Conservation (phyloP, 37 sponge, comb jelly and placozoan species). For the Agelas oroides region DNA sequence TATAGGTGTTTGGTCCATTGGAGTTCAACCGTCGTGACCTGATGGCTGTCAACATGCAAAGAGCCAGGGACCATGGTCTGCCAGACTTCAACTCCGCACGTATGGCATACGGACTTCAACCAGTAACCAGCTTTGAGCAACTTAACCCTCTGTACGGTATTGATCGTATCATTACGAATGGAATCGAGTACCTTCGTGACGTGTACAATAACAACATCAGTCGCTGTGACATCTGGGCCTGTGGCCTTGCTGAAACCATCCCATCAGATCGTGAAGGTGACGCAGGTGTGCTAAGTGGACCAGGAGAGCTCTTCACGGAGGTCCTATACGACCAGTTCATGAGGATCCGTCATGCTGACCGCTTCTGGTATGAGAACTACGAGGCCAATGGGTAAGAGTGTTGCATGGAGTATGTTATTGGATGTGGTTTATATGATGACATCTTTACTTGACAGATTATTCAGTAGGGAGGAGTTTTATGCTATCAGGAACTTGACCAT, state of each 20-base stretch:
- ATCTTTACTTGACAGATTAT: too few relatives aligned
- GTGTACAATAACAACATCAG: conserved; percentile 84
- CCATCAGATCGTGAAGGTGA: conserved; percentile 9
- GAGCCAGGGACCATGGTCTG: conserved; percentile 96
- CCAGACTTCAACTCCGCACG: conserved; percentile 92
- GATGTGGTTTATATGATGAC: too few relatives aligned
- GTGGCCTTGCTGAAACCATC: conserved; percentile 88
- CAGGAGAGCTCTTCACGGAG: conserved; percentile 88
- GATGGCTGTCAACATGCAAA: conserved; percentile 94
- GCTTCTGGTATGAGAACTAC: conserved; percentile 96
- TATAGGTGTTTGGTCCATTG: conserved; percentile 86
- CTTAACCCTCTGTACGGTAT: conserved; percentile 83
- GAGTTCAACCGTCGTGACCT: conserved; percentile 93
- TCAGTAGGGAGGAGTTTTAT: conserved; percentile 73
- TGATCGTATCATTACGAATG: conserved; percentile 40
- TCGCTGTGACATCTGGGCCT: conserved; percentile 93
- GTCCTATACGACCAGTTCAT: conserved; percentile 94
- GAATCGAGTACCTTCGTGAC: conserved; percentile 79
- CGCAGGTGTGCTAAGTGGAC: conserved; percentile 39
- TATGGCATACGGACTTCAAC: conserved; percentile 71
- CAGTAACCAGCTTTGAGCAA: conserved; percentile 58
- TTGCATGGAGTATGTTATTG: too few relatives aligned
- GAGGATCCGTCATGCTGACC: conserved; percentile 88
- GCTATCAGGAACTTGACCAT: conserved; percentile 67
- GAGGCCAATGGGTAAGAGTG: conserved; percentile 62